Percentiles rank a stretch among this genome's conserved stretches.
Conservation (phyloP, 2,888 invertebrate genomes). For the Trichopria drosophilae region DNA sequence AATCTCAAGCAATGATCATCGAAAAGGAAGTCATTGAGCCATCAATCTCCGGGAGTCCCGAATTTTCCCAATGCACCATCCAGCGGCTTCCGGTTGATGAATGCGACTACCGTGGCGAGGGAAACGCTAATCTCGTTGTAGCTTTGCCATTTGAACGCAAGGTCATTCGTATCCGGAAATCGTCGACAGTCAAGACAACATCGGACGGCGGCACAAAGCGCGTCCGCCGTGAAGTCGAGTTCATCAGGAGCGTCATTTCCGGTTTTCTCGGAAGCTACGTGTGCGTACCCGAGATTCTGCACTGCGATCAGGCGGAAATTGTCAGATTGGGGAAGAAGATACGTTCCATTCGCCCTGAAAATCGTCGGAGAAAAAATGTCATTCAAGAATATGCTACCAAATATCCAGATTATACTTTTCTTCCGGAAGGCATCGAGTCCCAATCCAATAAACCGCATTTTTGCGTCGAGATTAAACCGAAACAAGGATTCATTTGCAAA, state of each 20-base stretch:
- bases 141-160: slow-evolving; percentile 61
- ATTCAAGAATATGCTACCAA: slow-evolving; percentile 56
- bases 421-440: slow-evolving; percentile 51
- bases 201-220: slow-evolving; percentile 49
- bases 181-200: slow-evolving; percentile 50
- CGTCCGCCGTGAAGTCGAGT: slow-evolving; percentile 60
- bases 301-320: slow-evolving; percentile 50
- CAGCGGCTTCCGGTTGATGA: slow-evolving; percentile 33
- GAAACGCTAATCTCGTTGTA: slow-evolving; percentile 71
- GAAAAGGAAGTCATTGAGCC: background rate
- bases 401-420: slow-evolving; percentile 63
- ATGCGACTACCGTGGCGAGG: slow-evolving; percentile 67
- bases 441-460: slow-evolving; percentile 56
- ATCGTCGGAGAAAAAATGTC: slow-evolving; percentile 56
- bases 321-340: slow-evolving; percentile 51
- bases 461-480: slow-evolving; percentile 79
- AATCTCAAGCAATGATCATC: slow-evolving; percentile 8
- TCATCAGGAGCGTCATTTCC: slow-evolving; percentile 61
- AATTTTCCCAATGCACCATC: slow-evolving; percentile 11
- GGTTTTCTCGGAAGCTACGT: slow-evolving; percentile 60
- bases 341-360: slow-evolving; percentile 51
- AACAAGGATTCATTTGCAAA: slow-evolving; percentile 71
- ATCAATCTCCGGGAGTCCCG: background rate
- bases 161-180: slow-evolving; percentile 66
- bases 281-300: slow-evolving; percentile 54